phyloP scores from a whole-genome alignment of 2,113 vertebrate species.

The Leiothrix lutea region DNA sequence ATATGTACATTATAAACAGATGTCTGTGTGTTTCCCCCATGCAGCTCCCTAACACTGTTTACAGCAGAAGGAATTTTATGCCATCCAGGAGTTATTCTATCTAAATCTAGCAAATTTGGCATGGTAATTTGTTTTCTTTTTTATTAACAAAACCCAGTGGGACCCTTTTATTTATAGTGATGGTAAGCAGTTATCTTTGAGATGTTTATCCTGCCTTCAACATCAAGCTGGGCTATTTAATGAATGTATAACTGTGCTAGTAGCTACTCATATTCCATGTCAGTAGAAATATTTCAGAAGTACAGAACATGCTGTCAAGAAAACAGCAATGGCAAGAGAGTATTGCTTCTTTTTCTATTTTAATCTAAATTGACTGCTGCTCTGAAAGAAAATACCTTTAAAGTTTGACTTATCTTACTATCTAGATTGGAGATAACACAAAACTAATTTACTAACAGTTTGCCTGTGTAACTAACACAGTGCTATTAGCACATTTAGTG shows the following conservation, averaged over 20 bases:
- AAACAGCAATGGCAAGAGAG: slow-evolving; percentile 64
- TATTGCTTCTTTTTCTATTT: slow-evolving; percentile 66
- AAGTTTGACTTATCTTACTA: slow-evolving; percentile 62
- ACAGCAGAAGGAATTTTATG: slow-evolving; percentile 57
- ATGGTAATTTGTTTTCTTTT: slow-evolving; percentile 78
- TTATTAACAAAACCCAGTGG: slow-evolving; percentile 74
- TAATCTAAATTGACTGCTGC: slow-evolving; percentile 75
- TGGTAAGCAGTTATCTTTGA: slow-evolving; percentile 66
- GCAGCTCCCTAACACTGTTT: slow-evolving; percentile 54
- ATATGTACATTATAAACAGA: slow-evolving; percentile 59
- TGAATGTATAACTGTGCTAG: slow-evolving; percentile 70
- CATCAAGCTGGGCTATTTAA: slow-evolving; percentile 80
- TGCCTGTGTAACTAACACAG: slow-evolving; percentile 31
- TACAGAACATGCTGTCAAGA: slow-evolving; percentile 72
- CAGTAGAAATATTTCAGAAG: slow-evolving; percentile 57
- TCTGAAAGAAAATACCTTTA: slow-evolving; percentile 71
- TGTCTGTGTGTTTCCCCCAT: slow-evolving; percentile 11
- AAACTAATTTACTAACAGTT: slow-evolving; percentile 66
- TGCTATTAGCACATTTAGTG: slow-evolving; percentile 45
- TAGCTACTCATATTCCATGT: slow-evolving; percentile 54
- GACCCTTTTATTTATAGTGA: slow-evolving; percentile 66
- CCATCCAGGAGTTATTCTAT: slow-evolving; percentile 66
- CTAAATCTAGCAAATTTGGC: slow-evolving; percentile 69
- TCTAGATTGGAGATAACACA: slow-evolving; percentile 58
- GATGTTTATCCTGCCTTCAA: slow-evolving; percentile 71